Evolutionary conservation across 2,113 vertebrate species (phyloP).

Genomic region (Peucedramus taeniatus): DNA sequence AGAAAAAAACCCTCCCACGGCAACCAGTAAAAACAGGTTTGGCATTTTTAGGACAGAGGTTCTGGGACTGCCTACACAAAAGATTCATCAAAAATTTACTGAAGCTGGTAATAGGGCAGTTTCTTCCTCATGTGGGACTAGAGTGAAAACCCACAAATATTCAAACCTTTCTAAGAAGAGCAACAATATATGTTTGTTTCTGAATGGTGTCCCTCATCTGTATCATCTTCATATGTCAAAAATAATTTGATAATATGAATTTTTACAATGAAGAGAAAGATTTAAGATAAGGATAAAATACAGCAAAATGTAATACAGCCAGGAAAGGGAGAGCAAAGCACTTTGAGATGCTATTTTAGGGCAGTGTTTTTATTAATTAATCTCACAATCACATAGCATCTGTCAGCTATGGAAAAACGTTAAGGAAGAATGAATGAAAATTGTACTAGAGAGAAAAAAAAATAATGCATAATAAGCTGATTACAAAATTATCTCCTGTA

Average conservation of each 20-base stretch:
- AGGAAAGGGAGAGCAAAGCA: not conserved
- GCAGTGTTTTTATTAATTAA: slow-evolving; percentile 17
- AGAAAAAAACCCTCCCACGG: not conserved
- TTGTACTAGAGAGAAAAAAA: not conserved
- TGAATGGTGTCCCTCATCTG: not conserved
- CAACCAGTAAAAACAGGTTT: not conserved
- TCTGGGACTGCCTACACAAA: not conserved
- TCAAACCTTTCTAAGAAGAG: not conserved
- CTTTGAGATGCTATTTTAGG: not conserved
- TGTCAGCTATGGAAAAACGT: not conserved
- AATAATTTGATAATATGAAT: not conserved
- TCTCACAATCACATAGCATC: not conserved
- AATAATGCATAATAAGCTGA: not conserved
- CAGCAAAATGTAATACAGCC: not conserved
- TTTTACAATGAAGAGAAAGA: not conserved
- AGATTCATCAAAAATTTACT: not conserved
- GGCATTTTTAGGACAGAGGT: not conserved
- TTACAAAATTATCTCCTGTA: not conserved
- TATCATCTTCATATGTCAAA: not conserved
- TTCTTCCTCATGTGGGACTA: not conserved
- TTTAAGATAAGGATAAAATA: not conserved
- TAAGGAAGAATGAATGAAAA: not conserved
- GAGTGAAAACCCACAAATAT: not conserved
- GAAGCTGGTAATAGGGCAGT: not conserved
- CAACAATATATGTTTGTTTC: fast-evolving